Conservation (phyloP, 2,797 vertebrate species). For the Erpetoichthys calabaricus region DNA sequence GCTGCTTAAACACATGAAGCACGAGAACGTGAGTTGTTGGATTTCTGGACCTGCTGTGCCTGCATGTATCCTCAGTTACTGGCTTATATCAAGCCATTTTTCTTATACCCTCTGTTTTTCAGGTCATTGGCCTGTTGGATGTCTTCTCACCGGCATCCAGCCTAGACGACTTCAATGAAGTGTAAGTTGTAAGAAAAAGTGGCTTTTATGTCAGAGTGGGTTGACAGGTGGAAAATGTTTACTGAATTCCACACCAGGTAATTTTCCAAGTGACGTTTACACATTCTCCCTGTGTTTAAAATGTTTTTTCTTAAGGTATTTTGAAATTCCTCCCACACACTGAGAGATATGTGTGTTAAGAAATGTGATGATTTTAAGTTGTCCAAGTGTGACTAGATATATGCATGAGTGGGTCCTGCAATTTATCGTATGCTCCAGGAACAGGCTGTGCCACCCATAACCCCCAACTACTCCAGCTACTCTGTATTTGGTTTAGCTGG, state of each 20-base stretch:
- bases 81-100: too few relatives aligned
- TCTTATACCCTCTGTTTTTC: slow-evolving; percentile 10
- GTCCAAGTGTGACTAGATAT: too few relatives aligned
- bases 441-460: not conserved
- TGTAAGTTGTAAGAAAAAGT: slow-evolving; percentile 50
- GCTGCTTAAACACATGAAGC: slow-evolving; percentile 90
- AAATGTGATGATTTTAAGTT: not conserved
- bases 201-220: not conserved
- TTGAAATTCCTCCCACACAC: not conserved
- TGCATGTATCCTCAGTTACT: too few relatives aligned
- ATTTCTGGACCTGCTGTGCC: not conserved
- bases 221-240: not conserved
- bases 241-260: not conserved
- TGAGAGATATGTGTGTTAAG: not conserved
- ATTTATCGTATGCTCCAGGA: not conserved
- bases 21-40: slow-evolving; percentile 76
- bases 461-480: not conserved
- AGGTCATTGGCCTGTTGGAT: slow-evolving; percentile 89
- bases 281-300: not conserved
- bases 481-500: not conserved
- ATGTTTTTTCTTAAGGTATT: not conserved
- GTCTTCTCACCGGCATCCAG: slow-evolving; percentile 87
- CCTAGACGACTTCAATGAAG: slow-evolving; percentile 85
- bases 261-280: not conserved
- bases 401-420: too few relatives aligned